Percentiles rank a stretch among this genome's conserved stretches.
Conservation (phyloP, 1,140 invertebrate species). For the Euura lappo region DNA sequence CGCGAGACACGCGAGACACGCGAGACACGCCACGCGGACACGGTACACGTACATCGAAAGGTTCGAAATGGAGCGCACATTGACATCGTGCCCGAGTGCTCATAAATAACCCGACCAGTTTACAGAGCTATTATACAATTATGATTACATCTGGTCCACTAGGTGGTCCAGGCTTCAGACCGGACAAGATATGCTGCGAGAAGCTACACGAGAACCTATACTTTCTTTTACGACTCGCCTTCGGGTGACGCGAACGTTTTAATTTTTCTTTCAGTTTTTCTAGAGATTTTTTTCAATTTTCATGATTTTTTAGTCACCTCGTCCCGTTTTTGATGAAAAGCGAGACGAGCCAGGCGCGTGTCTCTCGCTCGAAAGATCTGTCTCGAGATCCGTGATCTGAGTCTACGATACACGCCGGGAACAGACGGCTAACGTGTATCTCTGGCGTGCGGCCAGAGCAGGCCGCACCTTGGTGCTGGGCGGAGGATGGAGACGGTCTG, state of each 20-base stretch:
- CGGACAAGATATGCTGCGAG: background rate
- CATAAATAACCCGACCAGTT: constrained; percentile 56
- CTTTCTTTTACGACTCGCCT: background rate
- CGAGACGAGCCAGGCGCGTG: background rate
- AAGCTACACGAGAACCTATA: background rate
- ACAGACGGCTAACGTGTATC: constrained; percentile 36
- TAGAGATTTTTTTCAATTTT: too few relatives aligned
- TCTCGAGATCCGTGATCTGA: constrained; percentile 18
- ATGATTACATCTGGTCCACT: constrained; percentile 54
- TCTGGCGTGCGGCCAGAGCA: constrained; percentile 42
- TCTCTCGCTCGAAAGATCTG: background rate
- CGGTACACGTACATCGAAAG: constrained; percentile 26
- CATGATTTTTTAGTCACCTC: too few relatives aligned
- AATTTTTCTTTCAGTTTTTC: too few relatives aligned
- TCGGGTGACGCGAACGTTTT: too few relatives aligned
- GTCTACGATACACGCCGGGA: constrained; percentile 32
- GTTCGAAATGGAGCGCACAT: constrained; percentile 43
- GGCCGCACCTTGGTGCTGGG: too few relatives aligned
- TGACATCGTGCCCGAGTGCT: constrained; percentile 48
- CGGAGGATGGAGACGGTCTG: too few relatives aligned
- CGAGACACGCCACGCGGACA: constrained; percentile 8
- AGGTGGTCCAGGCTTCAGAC: constrained; percentile 41
- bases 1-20: constrained; percentile 15
- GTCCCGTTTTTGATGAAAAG: too few relatives aligned
- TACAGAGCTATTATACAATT: constrained; percentile 56